Evolutionary conservation across 2,888 invertebrate genomes (phyloP).

Genomic region (Pyrgus malvae): DNA sequence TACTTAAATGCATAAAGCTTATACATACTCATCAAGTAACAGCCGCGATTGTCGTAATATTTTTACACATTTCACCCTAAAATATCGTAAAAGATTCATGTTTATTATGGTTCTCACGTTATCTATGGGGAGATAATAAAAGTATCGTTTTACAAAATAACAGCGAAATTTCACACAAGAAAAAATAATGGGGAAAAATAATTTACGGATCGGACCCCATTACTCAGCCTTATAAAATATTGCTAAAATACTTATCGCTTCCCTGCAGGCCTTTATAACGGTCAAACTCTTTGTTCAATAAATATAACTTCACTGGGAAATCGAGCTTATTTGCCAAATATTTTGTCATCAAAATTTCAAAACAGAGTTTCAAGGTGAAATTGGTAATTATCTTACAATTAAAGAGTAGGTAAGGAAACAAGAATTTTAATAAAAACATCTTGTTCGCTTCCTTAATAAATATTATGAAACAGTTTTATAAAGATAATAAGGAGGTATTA

Average conservation of each 20-base stretch:
- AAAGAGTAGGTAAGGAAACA: no score
- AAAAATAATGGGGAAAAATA: slow-evolving; percentile 18
- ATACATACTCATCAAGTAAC: no score
- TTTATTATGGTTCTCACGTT: not conserved
- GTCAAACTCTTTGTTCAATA: slow-evolving; percentile 26
- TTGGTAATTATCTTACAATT: no score
- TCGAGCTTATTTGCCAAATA: slow-evolving; percentile 9
- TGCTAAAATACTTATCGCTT: slow-evolving; percentile 26
- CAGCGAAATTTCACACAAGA: not conserved
- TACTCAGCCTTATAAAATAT: slow-evolving; percentile 28
- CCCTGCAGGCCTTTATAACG: slow-evolving; percentile 22
- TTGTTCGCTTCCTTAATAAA: no score
- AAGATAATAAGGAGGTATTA: no score
- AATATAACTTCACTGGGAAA: slow-evolving; percentile 18
- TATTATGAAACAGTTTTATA: no score
- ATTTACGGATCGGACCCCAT: slow-evolving; percentile 20
- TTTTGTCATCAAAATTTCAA: not conserved
- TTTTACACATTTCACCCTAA: not conserved
- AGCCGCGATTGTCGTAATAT: not conserved
- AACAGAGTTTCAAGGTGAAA: not conserved
- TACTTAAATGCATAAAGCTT: no score
- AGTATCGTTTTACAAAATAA: not conserved
- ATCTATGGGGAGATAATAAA: slow-evolving; percentile 2
- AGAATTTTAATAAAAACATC: no score
- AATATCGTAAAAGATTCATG: not conserved